These are phyloP conservation scores for Psittacara wagleri DNA, from an alignment of 2,113 vertebrate genomes.

Conservation along the genomic window DNA sequence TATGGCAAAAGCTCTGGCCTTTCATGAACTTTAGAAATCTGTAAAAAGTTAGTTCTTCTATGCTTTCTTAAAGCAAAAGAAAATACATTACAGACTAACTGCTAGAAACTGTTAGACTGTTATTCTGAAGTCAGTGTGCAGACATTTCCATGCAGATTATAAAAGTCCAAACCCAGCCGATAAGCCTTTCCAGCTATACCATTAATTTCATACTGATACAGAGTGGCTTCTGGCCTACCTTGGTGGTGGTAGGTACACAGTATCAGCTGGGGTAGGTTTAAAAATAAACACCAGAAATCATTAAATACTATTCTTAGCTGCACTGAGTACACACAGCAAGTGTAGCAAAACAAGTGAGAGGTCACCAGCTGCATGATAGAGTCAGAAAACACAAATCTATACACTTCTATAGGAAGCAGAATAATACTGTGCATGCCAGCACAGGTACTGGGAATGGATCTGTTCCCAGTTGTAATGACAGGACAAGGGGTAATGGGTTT, in stretches of 20 bases:
- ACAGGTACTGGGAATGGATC: neutral
- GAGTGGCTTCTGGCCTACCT: neutral
- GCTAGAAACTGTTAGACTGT: neutral
- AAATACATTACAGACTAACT: neutral
- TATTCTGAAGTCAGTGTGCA: neutral
- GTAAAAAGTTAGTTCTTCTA: neutral
- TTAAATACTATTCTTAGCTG: neutral
- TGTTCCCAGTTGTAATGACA: neutral
- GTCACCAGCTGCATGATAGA: neutral
- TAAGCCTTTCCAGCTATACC: neutral
- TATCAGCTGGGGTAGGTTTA: neutral
- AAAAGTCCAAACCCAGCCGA: neutral
- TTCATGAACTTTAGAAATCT: constrained; percentile 29
- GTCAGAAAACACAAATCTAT: neutral
- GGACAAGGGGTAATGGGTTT: neutral
- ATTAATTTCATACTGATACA: neutral
- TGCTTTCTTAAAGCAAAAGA: neutral
- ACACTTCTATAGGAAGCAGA: neutral
- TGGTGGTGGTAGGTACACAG: neutral
- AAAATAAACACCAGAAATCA: constrained; percentile 6
- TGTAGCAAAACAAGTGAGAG: neutral
- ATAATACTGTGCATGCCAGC: neutral
- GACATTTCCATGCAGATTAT: neutral
- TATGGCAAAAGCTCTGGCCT: constrained; percentile 29
- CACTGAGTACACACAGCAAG: neutral